Evolutionary conservation across 2,113 vertebrate genomes (phyloP).

Genomic region (Barbus barbus): DNA sequence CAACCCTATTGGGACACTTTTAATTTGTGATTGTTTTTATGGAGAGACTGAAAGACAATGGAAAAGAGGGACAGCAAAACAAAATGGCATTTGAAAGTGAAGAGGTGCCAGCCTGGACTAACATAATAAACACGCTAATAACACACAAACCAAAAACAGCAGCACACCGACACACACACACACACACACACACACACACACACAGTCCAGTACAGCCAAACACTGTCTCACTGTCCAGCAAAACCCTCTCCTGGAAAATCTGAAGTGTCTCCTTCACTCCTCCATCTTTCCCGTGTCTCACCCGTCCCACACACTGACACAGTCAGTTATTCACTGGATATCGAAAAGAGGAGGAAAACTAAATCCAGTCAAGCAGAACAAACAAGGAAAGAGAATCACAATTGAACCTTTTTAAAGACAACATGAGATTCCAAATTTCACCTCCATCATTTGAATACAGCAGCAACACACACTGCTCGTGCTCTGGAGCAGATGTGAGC

Average conservation of each 20-base stretch:
- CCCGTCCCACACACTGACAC: not conserved
- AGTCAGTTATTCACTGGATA: not conserved
- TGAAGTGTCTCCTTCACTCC: not conserved
- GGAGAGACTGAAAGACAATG: not conserved
- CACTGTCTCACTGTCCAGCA: not conserved
- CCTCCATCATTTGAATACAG: not conserved
- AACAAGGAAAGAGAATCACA: not conserved
- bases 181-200: not conserved
- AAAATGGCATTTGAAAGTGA: not conserved
- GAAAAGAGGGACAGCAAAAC: not conserved
- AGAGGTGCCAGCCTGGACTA: not conserved
- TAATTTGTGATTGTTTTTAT: not conserved
- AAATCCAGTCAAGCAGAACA: not conserved
- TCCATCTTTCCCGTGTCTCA: not conserved
- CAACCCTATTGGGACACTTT: not conserved
- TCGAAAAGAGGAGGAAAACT: not conserved
- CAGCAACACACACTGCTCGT: not conserved
- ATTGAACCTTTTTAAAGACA: not conserved
- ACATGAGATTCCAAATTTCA: not conserved
- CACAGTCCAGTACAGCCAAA: not conserved
- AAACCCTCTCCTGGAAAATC: slow-evolving; percentile 6
- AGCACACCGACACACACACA: not conserved
- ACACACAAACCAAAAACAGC: slow-evolving; percentile 12
- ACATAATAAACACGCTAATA: not conserved
- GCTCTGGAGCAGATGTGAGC: not conserved